phyloP scores from a whole-genome alignment of 2,797 vertebrate species.

The Rousettus madagascariensis region DNA sequence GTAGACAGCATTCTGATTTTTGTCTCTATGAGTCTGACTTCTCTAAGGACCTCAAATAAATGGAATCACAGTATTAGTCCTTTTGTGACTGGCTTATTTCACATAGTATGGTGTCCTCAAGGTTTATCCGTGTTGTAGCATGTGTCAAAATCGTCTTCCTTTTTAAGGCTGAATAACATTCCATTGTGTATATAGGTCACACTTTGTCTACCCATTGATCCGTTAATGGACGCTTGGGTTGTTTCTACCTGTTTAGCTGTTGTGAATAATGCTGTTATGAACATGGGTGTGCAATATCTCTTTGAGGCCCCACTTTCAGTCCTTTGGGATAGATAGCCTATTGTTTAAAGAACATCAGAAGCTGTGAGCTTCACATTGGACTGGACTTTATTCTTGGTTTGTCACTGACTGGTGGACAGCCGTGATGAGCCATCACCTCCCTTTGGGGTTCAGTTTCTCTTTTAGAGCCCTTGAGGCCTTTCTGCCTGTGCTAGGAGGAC shows the following conservation, averaged over 20 bases:
- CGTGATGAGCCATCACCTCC: fast-evolving
- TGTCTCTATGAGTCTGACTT: not conserved
- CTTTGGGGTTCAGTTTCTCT: not conserved
- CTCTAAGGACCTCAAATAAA: not conserved
- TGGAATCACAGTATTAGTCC: not conserved
- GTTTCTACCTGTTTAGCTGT: not conserved
- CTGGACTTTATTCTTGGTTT: not conserved
- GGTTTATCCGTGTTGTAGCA: fast-evolving
- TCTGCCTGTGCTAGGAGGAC: not conserved
- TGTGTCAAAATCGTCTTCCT: not conserved
- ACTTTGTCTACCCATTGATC: not conserved
- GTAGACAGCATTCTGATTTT: too few relatives aligned
- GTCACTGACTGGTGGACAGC: not conserved
- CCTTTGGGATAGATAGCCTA: not conserved
- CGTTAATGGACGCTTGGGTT: fast-evolving
- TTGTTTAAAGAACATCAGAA: not conserved
- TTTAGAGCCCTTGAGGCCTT: not conserved
- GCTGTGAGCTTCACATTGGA: not conserved
- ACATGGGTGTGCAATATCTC: not conserved
- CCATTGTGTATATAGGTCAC: too few relatives aligned
- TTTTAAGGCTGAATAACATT: not conserved
- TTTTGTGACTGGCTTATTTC: not conserved
- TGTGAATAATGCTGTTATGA: not conserved
- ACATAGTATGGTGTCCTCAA: not conserved
- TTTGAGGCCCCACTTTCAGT: not conserved